A percentile compares a stretch with the other conserved stretches of the same genome.
phyloP scores from a whole-genome alignment of 2,888 invertebrate genomes.

The Diarsia brunnea region DNA sequence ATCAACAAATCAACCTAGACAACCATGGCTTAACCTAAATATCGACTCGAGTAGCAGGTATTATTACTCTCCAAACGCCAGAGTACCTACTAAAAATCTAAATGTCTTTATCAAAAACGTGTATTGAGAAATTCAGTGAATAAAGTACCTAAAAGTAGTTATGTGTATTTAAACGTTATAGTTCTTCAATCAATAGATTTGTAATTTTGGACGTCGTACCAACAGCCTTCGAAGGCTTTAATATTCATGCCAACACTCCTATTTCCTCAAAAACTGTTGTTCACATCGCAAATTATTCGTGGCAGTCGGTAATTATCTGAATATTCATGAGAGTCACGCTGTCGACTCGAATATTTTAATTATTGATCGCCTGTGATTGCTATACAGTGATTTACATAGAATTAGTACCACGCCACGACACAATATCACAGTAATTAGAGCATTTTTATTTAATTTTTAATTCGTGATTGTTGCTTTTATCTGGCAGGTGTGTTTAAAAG shows the following conservation, averaged over 20 bases:
- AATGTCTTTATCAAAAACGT: neutral
- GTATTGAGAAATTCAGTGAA: neutral
- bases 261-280: slow-evolving; percentile 49
- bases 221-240: slow-evolving; percentile 1
- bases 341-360: slow-evolving; percentile 67
- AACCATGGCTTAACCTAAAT: too few species aligned
- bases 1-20: too few species aligned
- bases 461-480: slow-evolving; percentile 17
- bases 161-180: neutral
- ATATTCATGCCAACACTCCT: slow-evolving; percentile 36
- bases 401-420: slow-evolving; percentile 33
- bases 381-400: slow-evolving; percentile 53
- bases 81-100: neutral
- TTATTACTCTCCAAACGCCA: too few species aligned
- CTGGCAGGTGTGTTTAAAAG: slow-evolving; percentile 22
- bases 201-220: neutral
- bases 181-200: neutral
- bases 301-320: slow-evolving; percentile 64
- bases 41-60: too few species aligned
- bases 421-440: slow-evolving; percentile 33
- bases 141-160: neutral
- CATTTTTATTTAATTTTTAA: slow-evolving; percentile 37
- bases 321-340: slow-evolving; percentile 66
- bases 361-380: slow-evolving; percentile 61
- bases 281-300: slow-evolving; percentile 58